Percentiles rank a stretch among this genome's conserved stretches.
Evolutionary conservation across 2,888 invertebrate species (phyloP).

Genomic region (Frankliniella intonsa): DNA sequence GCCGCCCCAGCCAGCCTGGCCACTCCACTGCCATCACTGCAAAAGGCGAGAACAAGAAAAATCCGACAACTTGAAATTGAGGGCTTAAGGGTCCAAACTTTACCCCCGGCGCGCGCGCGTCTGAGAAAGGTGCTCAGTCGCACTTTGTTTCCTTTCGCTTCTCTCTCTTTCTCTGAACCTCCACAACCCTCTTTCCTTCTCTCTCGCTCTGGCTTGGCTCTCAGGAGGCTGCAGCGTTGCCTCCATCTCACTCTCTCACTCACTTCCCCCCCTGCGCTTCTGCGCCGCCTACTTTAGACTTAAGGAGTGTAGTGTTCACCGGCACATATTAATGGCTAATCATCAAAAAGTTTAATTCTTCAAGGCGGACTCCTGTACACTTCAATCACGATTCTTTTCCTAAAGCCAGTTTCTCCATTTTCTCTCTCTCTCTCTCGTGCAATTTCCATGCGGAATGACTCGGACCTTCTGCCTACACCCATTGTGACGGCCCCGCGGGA

Average conservation of each 20-base stretch:
- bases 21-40: background rate
- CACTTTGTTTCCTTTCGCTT: constrained; percentile 15
- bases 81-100: constrained; percentile 24
- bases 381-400: background rate
- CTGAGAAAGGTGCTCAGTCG: constrained; percentile 24
- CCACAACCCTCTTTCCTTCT: background rate
- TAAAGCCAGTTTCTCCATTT: background rate
- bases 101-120: constrained; percentile 7
- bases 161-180: background rate
- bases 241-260: background rate
- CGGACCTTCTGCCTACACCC: background rate
- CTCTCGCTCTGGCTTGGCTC: background rate
- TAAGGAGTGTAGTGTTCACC: constrained; percentile 1
- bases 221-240: background rate
- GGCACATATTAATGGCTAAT: constrained; percentile 25
- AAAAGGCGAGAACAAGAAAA: constrained; percentile 26
- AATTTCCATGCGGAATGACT: background rate
- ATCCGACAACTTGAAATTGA: constrained; percentile 26
- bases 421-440: background rate
- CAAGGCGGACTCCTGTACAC: background rate
- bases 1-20: background rate
- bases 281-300: background rate
- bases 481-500: background rate
- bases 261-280: background rate
- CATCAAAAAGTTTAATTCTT: constrained; percentile 19